A percentile compares a stretch with the other conserved stretches of the same genome.
phyloP scores from a whole-genome alignment of 2,797 vertebrate genomes.

The Poeciliopsis infans region DNA sequence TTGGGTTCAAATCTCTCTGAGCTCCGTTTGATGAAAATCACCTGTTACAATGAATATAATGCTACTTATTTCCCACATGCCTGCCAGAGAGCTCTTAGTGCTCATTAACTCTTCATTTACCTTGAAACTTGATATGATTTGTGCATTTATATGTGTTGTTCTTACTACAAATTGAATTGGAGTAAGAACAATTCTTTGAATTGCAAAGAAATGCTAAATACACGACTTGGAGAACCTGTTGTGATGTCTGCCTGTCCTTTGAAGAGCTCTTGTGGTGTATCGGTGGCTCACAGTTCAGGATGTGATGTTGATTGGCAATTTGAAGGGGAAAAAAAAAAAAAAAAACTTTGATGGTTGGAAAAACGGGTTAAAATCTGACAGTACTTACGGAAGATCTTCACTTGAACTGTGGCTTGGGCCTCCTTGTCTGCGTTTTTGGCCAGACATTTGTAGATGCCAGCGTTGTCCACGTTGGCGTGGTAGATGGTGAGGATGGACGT shows the following conservation, averaged over 20 bases:
- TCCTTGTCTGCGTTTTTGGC: conserved; percentile 87
- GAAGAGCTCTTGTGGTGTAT: not conserved
- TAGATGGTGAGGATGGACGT: conserved; percentile 94
- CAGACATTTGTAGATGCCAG: conserved; percentile 96
- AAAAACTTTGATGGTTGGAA: not conserved
- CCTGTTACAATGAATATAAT: not conserved
- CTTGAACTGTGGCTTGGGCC: conserved; percentile 90
- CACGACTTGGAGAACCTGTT: not conserved
- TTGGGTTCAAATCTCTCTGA: not conserved
- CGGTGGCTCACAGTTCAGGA: not conserved
- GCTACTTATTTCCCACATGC: not conserved
- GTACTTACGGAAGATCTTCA: conserved; percentile 95
- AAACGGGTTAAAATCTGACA: fast-evolving
- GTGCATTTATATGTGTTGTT: not conserved
- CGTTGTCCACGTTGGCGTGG: conserved; percentile 90
- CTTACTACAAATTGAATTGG: not conserved
- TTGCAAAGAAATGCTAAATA: not conserved
- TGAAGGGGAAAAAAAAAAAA: not conserved
- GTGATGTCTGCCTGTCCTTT: not conserved
- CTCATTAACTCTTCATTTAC: not conserved
- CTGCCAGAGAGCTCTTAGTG: not conserved
- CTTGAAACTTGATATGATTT: conserved; percentile 1
- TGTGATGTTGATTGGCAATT: not conserved
- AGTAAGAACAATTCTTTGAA: not conserved
- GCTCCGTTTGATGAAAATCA: conserved; percentile 1